Evolutionary conservation across 1,140 invertebrate genomes (phyloP).

Genomic region (Drosophila equinoxialis): DNA sequence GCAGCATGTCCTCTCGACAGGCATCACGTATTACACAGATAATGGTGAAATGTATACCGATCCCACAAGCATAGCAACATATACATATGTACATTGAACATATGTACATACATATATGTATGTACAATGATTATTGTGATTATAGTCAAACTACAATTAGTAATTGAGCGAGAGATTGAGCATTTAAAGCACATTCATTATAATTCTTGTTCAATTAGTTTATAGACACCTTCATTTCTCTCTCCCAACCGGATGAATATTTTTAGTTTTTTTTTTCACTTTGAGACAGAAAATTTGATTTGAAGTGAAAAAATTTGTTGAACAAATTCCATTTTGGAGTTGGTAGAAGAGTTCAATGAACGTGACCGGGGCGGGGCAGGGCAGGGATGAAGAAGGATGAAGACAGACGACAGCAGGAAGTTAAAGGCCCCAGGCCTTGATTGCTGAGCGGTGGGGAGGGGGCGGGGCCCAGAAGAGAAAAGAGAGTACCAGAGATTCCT

Average conservation of each 20-base stretch:
- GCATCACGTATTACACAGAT: background rate
- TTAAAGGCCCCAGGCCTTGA: slow-evolving; percentile 57
- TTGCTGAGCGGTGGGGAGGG: slow-evolving; percentile 21
- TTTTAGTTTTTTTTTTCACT: slow-evolving; percentile 20
- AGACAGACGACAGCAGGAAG: slow-evolving; percentile 50
- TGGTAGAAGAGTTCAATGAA: slow-evolving; percentile 61
- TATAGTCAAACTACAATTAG: slow-evolving; percentile 66
- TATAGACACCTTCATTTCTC: slow-evolving; percentile 11
- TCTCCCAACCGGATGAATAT: background rate
- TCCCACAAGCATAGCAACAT: background rate
- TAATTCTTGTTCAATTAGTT: slow-evolving; percentile 35
- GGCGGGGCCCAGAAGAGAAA: background rate
- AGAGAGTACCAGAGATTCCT: background rate
- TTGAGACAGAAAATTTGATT: slow-evolving; percentile 28
- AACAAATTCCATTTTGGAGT: slow-evolving; percentile 5
- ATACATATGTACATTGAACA: slow-evolving; percentile 24
- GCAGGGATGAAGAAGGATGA: slow-evolving; percentile 15
- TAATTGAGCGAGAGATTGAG: slow-evolving; percentile 48
- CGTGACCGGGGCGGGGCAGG: slow-evolving; percentile 5
- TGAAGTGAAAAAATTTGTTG: slow-evolving; percentile 12
- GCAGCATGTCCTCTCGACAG: slow-evolving; percentile 7
- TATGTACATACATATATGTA: background rate
- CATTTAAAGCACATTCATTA: slow-evolving; percentile 30
- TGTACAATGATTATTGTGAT: slow-evolving; percentile 58
- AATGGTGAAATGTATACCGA: no score